Evolutionary conservation across 2,113 vertebrate species (phyloP).

Genomic region (Paradisaea rubra): DNA sequence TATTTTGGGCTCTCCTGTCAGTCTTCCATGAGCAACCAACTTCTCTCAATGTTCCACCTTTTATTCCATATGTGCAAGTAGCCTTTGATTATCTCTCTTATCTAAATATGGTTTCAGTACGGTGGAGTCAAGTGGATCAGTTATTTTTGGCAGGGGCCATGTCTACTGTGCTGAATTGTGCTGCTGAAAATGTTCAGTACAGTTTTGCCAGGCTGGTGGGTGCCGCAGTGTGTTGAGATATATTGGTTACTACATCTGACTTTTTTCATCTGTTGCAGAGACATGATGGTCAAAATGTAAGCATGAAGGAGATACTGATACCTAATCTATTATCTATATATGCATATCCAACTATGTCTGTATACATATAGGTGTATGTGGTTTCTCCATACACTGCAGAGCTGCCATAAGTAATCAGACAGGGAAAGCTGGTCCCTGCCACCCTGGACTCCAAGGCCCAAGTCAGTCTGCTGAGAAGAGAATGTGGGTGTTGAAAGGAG

Average conservation of each 20-base stretch:
- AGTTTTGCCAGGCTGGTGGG: not conserved
- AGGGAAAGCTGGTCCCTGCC: not conserved
- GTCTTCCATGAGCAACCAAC: not conserved
- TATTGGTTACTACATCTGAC: not conserved
- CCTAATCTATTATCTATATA: not conserved
- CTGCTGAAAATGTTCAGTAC: not conserved
- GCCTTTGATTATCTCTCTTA: not conserved
- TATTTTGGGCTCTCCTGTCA: not conserved
- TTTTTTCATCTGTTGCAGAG: not conserved
- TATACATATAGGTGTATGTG: not conserved
- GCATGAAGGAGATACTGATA: not conserved
- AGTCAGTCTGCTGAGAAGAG: not conserved
- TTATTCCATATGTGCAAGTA: not conserved
- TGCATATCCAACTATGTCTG: not conserved
- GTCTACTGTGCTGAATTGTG: not conserved
- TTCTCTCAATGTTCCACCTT: not conserved
- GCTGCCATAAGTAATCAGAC: not conserved
- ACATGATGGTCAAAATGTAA: not conserved
- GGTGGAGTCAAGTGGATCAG: not conserved
- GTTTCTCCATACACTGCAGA: not conserved
- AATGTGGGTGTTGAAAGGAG: not conserved
- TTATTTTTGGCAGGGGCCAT: not conserved
- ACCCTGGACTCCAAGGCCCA: not conserved
- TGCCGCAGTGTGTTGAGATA: not conserved
- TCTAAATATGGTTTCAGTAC: not conserved